Evolutionary conservation across 1,140 invertebrate genomes (phyloP).

Genomic region (Aphelenchoides besseyi): DNA sequence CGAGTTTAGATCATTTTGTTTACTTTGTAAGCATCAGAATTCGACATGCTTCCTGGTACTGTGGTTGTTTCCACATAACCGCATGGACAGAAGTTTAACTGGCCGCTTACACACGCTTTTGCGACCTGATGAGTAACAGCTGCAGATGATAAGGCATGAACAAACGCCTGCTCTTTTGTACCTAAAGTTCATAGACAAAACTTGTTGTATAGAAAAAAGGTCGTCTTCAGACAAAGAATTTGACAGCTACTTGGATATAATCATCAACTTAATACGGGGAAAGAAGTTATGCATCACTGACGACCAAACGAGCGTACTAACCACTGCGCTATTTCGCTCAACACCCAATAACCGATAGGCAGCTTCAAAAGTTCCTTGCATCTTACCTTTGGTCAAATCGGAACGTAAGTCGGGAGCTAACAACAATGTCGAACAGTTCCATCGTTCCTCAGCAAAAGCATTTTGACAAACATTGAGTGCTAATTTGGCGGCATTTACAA

Average conservation of each 20-base stretch:
- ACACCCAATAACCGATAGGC: not conserved
- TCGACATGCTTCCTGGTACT: slow-evolving; percentile 67
- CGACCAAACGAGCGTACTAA: not conserved
- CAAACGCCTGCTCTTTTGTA: slow-evolving; percentile 76
- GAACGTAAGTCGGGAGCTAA: slow-evolving; percentile 75
- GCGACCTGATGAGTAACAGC: slow-evolving; percentile 73
- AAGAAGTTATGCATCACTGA: slow-evolving; percentile 19
- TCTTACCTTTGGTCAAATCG: slow-evolving; percentile 74
- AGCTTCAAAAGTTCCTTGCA: too few relatives aligned
- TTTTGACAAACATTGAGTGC: slow-evolving; percentile 73
- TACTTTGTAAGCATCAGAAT: slow-evolving; percentile 69
- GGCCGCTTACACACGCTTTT: slow-evolving; percentile 72
- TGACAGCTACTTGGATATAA: slow-evolving; percentile 15
- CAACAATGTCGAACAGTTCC: slow-evolving; percentile 79
- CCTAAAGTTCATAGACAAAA: slow-evolving; percentile 65
- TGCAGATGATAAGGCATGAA: slow-evolving; percentile 74
- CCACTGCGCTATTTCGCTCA: not conserved
- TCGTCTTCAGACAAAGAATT: slow-evolving; percentile 10
- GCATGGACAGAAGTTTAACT: slow-evolving; percentile 71
- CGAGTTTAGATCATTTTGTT: not conserved
- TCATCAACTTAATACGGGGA: slow-evolving; percentile 26
- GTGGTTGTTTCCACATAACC: slow-evolving; percentile 67
- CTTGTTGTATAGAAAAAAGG: slow-evolving; percentile 27
- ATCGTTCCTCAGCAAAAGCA: slow-evolving; percentile 72
- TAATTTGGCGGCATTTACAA: slow-evolving; percentile 72